phyloP scores from a whole-genome alignment of 2,113 vertebrate genomes.

The Pagrus major region DNA sequence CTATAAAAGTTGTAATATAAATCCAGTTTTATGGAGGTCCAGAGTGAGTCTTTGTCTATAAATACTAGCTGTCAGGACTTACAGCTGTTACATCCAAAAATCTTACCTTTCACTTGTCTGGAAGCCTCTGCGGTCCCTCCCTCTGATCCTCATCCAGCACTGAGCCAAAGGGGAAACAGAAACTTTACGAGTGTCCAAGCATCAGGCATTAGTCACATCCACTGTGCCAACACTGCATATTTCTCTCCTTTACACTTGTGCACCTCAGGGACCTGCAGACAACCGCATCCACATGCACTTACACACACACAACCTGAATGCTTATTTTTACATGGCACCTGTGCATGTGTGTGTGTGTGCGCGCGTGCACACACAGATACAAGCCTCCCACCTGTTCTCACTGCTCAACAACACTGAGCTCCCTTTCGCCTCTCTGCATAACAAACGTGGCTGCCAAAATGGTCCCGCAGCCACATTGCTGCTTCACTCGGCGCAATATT shows the following conservation, averaged over 20 bases:
- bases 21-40: not conserved
- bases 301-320: constrained; percentile 24
- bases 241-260: constrained; percentile 48
- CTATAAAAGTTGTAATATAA: not conserved
- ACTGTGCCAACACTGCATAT: constrained; percentile 49
- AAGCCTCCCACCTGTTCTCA: constrained; percentile 63
- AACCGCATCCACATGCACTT: constrained; percentile 40
- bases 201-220: constrained; percentile 54
- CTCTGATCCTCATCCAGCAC: constrained; percentile 47
- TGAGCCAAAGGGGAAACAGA: constrained; percentile 42
- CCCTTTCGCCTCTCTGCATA: constrained; percentile 25
- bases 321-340: constrained; percentile 37
- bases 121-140: constrained; percentile 2
- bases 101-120: constrained; percentile 3
- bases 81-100: constrained; percentile 9
- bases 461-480: constrained; percentile 27
- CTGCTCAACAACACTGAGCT: constrained; percentile 35
- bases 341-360: constrained; percentile 13
- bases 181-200: constrained; percentile 34
- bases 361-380: constrained; percentile 31
- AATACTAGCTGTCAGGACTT: constrained; percentile 17
- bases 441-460: constrained; percentile 42
- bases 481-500: constrained; percentile 34
- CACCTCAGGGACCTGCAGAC: constrained; percentile 34
- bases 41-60: constrained; percentile 1